A percentile compares a stretch with the other conserved stretches of the same genome.
Conservation (phyloP, 2,888 invertebrate genomes). For the Dugesia japonica region DNA sequence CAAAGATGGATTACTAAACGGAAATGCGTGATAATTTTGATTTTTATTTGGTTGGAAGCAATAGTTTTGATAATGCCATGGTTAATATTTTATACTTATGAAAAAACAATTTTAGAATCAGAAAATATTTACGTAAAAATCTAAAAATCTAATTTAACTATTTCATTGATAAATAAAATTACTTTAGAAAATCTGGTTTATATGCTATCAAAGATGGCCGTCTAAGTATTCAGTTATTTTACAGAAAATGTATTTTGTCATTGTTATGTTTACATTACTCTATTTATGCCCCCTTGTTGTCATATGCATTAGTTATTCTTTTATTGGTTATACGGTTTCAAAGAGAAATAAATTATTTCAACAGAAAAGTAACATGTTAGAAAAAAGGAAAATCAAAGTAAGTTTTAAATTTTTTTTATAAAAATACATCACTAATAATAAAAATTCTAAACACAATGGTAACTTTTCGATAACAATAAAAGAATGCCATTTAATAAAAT, state of each 20-base stretch:
- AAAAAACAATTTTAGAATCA: neutral
- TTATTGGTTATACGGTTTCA: neutral
- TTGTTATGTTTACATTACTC: neutral
- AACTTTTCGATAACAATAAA: too few relatives aligned
- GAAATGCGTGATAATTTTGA: neutral
- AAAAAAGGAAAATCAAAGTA: neutral
- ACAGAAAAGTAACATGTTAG: neutral
- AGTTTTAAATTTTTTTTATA: neutral
- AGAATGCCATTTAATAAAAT: too few relatives aligned
- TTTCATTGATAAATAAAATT: too few relatives aligned
- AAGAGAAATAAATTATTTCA: neutral
- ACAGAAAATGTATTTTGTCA: neutral
- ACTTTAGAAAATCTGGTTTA: neutral
- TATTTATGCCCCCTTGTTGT: neutral
- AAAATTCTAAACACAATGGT: too few relatives aligned
- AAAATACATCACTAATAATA: too few relatives aligned
- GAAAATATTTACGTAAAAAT: neutral
- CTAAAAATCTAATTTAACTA: too few relatives aligned
- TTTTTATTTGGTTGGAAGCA: neutral
- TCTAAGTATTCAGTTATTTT: neutral
- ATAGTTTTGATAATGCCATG: neutral
- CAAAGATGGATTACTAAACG: neutral
- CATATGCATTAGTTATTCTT: constrained; percentile 1
- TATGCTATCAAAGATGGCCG: neutral
- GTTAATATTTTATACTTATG: neutral